phyloP scores from a whole-genome alignment of 2,888 invertebrate species.

The Callinectes sapidus region DNA sequence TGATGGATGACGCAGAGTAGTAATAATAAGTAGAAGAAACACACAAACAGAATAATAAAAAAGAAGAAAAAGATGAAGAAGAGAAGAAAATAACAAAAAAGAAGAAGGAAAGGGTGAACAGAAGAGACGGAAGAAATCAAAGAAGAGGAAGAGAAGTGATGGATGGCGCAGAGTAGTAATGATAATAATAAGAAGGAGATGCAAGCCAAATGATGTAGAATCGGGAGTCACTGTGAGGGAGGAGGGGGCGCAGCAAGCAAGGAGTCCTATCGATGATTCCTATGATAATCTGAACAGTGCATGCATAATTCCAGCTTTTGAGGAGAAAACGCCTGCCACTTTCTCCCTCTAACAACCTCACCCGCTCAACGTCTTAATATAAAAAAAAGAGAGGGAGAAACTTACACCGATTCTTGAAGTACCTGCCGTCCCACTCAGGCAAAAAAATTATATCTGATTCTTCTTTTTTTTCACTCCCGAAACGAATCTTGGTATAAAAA shows the following conservation, averaged over 20 bases:
- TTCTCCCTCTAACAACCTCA: neutral
- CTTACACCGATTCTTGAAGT: neutral
- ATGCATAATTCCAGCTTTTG: slow-evolving; percentile 20
- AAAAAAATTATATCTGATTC: no score
- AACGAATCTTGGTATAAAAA: no score
- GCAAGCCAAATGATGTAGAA: neutral
- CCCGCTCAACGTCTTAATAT: neutral
- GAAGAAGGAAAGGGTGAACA: no score
- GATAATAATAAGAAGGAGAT: neutral
- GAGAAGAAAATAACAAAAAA: no score
- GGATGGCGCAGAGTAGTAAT: neutral
- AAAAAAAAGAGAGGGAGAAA: neutral
- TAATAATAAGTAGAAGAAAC: no score
- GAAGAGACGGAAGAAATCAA: no score
- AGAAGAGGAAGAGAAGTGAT: neutral
- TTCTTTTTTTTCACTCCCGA: no score
- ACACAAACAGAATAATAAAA: no score
- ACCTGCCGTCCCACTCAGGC: neutral
- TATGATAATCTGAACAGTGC: neutral
- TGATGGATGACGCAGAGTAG: no score
- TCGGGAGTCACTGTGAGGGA: neutral
- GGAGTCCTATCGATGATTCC: neutral
- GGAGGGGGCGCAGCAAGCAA: neutral
- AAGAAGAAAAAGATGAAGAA: no score
- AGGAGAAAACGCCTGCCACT: slow-evolving; percentile 33